phyloP scores from a whole-genome alignment of 2,797 vertebrate genomes.

The Crenuchus spilurus region DNA sequence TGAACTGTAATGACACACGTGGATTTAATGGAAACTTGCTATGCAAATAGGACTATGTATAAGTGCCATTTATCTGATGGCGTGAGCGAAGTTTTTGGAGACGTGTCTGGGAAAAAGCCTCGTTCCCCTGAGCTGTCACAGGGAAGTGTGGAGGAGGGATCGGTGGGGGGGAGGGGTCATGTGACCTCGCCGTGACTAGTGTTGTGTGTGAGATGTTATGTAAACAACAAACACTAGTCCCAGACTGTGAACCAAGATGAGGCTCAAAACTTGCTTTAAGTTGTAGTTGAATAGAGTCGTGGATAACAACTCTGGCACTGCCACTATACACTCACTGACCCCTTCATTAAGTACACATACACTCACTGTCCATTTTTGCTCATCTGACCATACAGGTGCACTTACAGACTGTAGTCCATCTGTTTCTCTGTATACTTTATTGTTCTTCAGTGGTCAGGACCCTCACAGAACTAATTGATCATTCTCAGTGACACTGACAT shows the following conservation, averaged over 20 bases:
- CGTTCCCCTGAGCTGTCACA: slow-evolving; percentile 48
- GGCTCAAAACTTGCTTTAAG: background rate
- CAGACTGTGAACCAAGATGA: slow-evolving; percentile 2
- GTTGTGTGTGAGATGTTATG: background rate
- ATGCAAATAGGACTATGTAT: slow-evolving; percentile 77
- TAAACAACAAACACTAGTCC: slow-evolving; percentile 23
- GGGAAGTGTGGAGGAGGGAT: slow-evolving; percentile 38
- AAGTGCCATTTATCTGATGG: slow-evolving; percentile 75
- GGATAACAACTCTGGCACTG: too few species aligned
- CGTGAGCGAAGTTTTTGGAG: slow-evolving; percentile 62
- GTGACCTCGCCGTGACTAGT: slow-evolving; percentile 51
- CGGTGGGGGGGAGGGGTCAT: slow-evolving; percentile 40
- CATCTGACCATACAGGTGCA: too few species aligned
- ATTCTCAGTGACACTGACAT: too few species aligned
- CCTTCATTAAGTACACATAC: too few species aligned
- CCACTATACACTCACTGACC: too few species aligned
- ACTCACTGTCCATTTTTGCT: too few species aligned
- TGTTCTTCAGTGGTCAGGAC: too few species aligned
- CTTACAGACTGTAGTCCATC: too few species aligned
- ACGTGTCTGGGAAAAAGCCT: slow-evolving; percentile 67
- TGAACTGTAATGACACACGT: slow-evolving; percentile 85
- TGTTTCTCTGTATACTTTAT: too few species aligned
- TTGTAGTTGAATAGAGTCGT: too few species aligned
- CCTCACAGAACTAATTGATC: too few species aligned
- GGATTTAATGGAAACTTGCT: slow-evolving; percentile 81